Conservation (phyloP, 2,113 vertebrate genomes). For the Xerus inauris region DNA sequence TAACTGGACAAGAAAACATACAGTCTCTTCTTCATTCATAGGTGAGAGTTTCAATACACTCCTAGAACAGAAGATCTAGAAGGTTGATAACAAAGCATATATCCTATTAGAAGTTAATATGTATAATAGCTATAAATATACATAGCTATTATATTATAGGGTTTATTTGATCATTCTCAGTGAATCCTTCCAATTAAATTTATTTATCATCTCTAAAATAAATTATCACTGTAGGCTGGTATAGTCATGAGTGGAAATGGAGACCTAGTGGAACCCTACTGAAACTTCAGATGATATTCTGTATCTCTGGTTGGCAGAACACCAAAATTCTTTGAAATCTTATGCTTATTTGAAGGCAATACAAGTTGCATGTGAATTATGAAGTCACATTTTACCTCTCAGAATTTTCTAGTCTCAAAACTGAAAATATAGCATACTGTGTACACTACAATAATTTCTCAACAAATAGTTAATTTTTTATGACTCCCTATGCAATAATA, state of each 20-base stretch:
- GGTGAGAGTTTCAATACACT: neutral
- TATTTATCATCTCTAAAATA: neutral
- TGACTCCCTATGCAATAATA: neutral
- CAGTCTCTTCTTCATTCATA: neutral
- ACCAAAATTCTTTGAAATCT: neutral
- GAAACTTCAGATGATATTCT: neutral
- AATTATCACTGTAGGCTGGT: neutral
- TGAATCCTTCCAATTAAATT: neutral
- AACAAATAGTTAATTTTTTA: conserved; percentile 14
- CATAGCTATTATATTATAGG: neutral
- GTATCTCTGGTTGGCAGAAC: neutral
- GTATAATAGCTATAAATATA: neutral
- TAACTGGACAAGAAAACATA: neutral
- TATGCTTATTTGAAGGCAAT: neutral
- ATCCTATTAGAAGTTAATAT: neutral
- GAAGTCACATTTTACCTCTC: neutral
- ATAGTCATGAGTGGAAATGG: neutral
- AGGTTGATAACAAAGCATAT: neutral
- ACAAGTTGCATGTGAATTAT: neutral
- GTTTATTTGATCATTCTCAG: neutral
- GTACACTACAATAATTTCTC: conserved; percentile 39
- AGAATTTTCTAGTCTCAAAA: neutral
- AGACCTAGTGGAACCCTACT: neutral
- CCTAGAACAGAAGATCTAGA: neutral
- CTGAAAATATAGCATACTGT: neutral